A percentile compares a stretch with the other conserved stretches of the same genome.
phyloP scores from a whole-genome alignment of 2,888 invertebrate species.

The Tetheella fluctuosa region DNA sequence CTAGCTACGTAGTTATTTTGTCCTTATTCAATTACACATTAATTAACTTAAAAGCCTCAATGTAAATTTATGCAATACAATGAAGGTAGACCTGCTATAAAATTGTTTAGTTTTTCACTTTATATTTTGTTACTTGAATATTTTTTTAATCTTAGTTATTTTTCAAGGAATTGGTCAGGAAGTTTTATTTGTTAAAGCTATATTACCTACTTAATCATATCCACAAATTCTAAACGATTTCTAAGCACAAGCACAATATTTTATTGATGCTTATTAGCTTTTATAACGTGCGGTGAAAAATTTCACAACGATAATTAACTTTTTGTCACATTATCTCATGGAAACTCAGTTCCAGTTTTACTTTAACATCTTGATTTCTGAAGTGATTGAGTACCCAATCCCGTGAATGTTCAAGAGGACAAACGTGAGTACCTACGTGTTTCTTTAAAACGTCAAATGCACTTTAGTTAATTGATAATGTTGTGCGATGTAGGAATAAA shows the following conservation, averaged over 20 bases:
- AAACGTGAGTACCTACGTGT: not conserved
- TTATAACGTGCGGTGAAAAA: no score
- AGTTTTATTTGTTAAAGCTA: no score
- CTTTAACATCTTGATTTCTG: not conserved
- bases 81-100: constrained; percentile 16
- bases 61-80: constrained; percentile 34
- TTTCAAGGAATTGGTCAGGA: no score
- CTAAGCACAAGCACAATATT: no score
- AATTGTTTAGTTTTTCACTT: not conserved
- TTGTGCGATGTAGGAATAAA: not conserved
- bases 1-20: constrained; percentile 28
- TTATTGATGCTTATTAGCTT: no score
- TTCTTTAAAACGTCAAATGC: not conserved
- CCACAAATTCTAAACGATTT: not conserved
- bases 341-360: not conserved
- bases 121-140: not conserved
- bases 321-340: not conserved
- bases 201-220: no score
- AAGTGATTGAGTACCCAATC: not conserved
- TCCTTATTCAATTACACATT: constrained; percentile 40
- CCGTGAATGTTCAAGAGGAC: not conserved
- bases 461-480: constrained; percentile 2
- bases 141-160: not conserved
- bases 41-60: constrained; percentile 46
- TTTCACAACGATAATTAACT: no score